These are phyloP conservation scores for Promerops cafer DNA, from an alignment of 2,113 vertebrate species.

Conservation along the genomic window DNA sequence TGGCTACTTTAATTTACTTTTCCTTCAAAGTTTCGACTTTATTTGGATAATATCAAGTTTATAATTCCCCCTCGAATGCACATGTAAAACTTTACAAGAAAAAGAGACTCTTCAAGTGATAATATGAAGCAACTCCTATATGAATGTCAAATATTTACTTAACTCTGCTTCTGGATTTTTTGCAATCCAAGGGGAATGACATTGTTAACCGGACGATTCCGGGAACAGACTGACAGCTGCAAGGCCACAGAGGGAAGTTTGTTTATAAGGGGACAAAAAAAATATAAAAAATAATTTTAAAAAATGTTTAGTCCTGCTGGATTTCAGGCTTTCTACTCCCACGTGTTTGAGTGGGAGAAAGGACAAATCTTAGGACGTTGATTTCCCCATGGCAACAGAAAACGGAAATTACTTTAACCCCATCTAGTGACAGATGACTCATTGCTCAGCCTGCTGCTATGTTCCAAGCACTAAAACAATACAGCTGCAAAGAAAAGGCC, in stretches of 20 bases:
- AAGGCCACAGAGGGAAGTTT: slow-evolving; percentile 69
- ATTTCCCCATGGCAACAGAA: slow-evolving; percentile 51
- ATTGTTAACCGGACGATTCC: slow-evolving; percentile 40
- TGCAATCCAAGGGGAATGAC: slow-evolving; percentile 69
- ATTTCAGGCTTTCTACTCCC: slow-evolving; percentile 61
- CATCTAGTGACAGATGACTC: slow-evolving; percentile 60
- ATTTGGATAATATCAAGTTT: background rate
- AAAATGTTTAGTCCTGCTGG: slow-evolving; percentile 31
- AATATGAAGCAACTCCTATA: slow-evolving; percentile 6
- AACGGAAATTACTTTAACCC: slow-evolving; percentile 68
- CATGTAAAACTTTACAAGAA: background rate
- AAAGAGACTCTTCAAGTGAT: background rate
- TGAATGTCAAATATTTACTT: slow-evolving; percentile 73
- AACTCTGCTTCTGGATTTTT: slow-evolving; percentile 66
- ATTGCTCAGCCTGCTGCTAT: slow-evolving; percentile 28
- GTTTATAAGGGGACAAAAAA: slow-evolving; percentile 46
- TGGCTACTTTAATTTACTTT: background rate
- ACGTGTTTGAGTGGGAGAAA: slow-evolving; percentile 59
- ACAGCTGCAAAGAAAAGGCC: slow-evolving; percentile 15
- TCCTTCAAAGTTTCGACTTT: background rate
- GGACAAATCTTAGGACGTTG: slow-evolving; percentile 57
- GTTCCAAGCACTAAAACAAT: slow-evolving; percentile 34
- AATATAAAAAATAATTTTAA: background rate
- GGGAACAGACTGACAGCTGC: slow-evolving; percentile 62
- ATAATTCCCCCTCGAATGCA: background rate